Evolutionary conservation across 1,140 invertebrate genomes (phyloP), one percentile per base, ranked within the genome.

Genomic region (Mercenaria mercenaria): DNA sequence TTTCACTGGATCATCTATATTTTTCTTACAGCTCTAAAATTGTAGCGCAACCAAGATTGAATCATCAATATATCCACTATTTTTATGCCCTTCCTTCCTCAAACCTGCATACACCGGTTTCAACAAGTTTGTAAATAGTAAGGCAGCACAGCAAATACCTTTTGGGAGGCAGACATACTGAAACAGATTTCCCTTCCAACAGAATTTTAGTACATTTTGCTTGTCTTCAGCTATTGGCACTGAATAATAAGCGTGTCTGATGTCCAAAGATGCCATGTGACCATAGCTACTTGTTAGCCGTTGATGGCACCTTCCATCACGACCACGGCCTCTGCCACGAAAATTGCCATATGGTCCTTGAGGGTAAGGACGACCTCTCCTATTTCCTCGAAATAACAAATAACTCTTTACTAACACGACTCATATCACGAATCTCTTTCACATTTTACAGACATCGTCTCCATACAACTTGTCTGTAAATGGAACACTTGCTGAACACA

Each of bases 1-100:
- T 67, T 59, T 29, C 15, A 90, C 64, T 26, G 90, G 87, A 47
- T 89, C 87, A 67, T 23, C 23, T 59, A 91, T 64, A 88, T 89
- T 89, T 34, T 82, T 15, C 10, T 32, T 20, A 90, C 90, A 91
- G 64, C 91, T 88, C 29, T 52, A 15, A 56, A 23, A 26, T 32
- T 83, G 80, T 41, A 88, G 72, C 84, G 34, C 79, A 23, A 88
- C 29, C n/a, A 92, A 34, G 34, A 88, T 90, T 39, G 34, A 52
- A 41, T 91, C 92, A 90, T 90, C 88, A 79, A 91, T 90, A 39
- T 85, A 91, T 4, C 81, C 59, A 23, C 76, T 41, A 72, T 32
- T 90, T 29, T 52, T n/a, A 77, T 83, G 84, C 32, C 89, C 88
- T 64, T 41, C 43, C 18, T n/a, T 23, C 74, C 88, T 56, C 1